Percentiles rank a stretch among this genome's conserved stretches.
These are phyloP conservation scores for Trichoplusia ni DNA, from an alignment of 1,140 invertebrate species.

Conservation along the genomic window DNA sequence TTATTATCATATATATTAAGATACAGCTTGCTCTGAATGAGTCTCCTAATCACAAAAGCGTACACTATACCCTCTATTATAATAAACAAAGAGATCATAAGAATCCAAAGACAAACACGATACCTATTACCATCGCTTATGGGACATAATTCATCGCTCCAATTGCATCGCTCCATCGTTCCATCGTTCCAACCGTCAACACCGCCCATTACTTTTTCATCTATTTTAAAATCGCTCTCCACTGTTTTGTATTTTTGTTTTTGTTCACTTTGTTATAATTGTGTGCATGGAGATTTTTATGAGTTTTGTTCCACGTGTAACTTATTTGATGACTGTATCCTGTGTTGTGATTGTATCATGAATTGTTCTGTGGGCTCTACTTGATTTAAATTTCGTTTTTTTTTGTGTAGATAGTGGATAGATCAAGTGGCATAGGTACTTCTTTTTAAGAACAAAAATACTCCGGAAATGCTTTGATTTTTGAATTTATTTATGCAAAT, in stretches of 20 bases:
- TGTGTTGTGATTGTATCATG: no score
- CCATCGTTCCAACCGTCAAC: conserved; percentile 39
- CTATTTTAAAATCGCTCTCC: conserved; percentile 52
- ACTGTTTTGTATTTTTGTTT: neutral
- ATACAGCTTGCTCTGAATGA: no score
- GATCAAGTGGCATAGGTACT: no score
- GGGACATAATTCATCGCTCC: conserved; percentile 53
- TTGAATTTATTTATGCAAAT: no score
- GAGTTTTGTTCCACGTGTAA: conserved; percentile 1
- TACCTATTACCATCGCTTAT: conserved; percentile 36
- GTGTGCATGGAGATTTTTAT: conserved; percentile 12
- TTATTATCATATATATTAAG: no score
- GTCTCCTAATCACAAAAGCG: no score
- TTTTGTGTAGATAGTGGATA: no score
- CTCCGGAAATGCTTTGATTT: no score
- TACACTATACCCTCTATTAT: neutral
- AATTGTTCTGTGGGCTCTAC: neutral
- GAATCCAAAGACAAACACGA: neutral
- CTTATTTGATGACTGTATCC: neutral
- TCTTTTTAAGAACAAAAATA: no score
- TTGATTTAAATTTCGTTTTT: no score
- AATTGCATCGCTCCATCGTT: conserved; percentile 10
- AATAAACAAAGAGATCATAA: neutral
- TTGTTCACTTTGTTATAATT: conserved; percentile 4
- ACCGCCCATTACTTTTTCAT: conserved; percentile 43